Evolutionary conservation across 2,113 vertebrate genomes (phyloP).

Genomic region (Oreochromis niloticus): DNA sequence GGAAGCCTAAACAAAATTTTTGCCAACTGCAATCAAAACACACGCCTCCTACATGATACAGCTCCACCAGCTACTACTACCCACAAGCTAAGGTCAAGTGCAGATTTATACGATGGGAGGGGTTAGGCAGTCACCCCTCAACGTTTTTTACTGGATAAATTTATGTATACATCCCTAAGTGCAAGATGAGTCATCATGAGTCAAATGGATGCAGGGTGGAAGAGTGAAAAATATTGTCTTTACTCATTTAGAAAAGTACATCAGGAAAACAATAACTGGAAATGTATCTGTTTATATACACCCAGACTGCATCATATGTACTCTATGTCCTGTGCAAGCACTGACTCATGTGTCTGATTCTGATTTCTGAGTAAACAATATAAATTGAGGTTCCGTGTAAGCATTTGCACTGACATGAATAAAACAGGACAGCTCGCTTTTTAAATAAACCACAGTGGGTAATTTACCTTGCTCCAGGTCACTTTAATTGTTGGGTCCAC

Average conservation of each 20-base stretch:
- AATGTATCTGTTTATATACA: background rate
- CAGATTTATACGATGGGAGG: background rate
- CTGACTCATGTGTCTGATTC: background rate
- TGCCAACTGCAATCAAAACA: background rate
- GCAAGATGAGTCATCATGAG: background rate
- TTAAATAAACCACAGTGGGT: background rate
- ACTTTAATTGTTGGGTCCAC: constrained; percentile 75
- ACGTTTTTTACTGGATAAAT: background rate
- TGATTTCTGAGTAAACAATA: background rate
- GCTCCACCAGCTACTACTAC: background rate
- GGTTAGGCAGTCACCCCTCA: background rate
- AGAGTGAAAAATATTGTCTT: background rate
- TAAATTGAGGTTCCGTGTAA: background rate
- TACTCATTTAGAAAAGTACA: background rate
- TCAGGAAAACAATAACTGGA: background rate
- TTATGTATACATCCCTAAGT: background rate
- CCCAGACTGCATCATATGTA: background rate
- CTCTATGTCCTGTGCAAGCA: background rate
- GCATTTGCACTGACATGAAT: background rate
- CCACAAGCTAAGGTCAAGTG: background rate
- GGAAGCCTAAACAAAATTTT: background rate
- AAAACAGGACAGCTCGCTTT: background rate
- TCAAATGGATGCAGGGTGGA: background rate
- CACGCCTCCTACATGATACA: background rate
- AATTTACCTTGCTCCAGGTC: constrained; percentile 86